These are phyloP conservation scores for Ommatoiulus sabulosus DNA, from an alignment of 2,888 invertebrate genomes.

Conservation along the genomic window DNA sequence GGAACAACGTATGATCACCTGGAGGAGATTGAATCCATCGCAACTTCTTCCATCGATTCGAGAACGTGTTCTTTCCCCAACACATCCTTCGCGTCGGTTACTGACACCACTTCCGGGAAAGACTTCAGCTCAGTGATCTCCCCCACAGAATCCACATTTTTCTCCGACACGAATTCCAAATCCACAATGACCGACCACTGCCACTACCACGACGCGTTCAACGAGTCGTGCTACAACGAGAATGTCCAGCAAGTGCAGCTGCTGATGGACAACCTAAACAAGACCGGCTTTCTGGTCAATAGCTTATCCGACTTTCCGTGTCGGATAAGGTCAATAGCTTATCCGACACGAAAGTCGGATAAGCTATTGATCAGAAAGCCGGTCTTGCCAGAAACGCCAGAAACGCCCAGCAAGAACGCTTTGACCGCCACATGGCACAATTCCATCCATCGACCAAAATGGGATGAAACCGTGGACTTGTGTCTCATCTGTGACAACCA, in stretches of 20 bases:
- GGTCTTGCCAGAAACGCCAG: background rate
- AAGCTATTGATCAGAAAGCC: too few relatives aligned
- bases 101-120: background rate
- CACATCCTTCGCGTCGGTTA: background rate
- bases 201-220: background rate
- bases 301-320: background rate
- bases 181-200: background rate
- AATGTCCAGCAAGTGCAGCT: background rate
- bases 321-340: too few relatives aligned
- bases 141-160: background rate
- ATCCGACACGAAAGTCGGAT: too few relatives aligned
- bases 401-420: background rate
- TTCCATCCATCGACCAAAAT: conserved; percentile 45
- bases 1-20: background rate
- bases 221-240: background rate
- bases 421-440: conserved; percentile 35
- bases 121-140: background rate
- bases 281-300: background rate
- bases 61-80: background rate
- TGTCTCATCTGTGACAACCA: background rate
- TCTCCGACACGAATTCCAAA: background rate
- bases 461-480: conserved; percentile 44
- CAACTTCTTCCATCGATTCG: background rate
- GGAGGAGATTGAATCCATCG: background rate
- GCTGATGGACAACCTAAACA: background rate